Evolutionary conservation across 2,888 invertebrate species (phyloP).

Genomic region (Habroteleia sp.): DNA sequence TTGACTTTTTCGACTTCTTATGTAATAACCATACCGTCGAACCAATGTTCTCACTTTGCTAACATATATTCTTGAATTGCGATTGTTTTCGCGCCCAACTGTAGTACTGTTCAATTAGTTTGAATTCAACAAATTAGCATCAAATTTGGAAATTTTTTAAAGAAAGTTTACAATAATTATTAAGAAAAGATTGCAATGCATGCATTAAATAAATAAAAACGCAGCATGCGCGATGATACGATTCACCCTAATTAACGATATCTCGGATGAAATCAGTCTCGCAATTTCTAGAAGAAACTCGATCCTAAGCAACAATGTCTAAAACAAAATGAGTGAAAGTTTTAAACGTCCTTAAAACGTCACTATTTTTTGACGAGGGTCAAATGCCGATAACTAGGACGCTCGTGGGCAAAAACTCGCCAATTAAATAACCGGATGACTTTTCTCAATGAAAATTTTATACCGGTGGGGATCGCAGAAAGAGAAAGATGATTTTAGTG

Average conservation of each 20-base stretch:
- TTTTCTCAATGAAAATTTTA: constrained; percentile 42
- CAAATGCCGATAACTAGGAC: constrained; percentile 31
- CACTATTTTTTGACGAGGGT: constrained; percentile 45
- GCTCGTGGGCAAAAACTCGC: constrained; percentile 9
- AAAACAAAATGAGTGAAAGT: constrained; percentile 53
- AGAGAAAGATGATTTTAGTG: constrained; percentile 18
- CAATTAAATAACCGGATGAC: constrained; percentile 28
- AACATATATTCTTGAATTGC: constrained; percentile 1
- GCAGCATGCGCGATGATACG: background rate
- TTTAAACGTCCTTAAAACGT: constrained; percentile 40
- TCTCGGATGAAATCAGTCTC: constrained; percentile 6
- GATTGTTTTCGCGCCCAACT: too few relatives aligned
- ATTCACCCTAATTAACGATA: constrained; percentile 24
- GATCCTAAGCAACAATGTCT: constrained; percentile 38
- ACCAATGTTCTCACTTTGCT: constrained; percentile 7
- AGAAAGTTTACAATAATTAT: too few relatives aligned
- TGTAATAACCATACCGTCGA: constrained; percentile 2
- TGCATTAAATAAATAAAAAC: too few relatives aligned
- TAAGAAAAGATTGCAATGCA: too few relatives aligned
- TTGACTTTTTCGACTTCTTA: constrained; percentile 45
- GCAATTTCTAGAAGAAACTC: constrained; percentile 47
- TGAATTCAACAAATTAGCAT: too few relatives aligned
- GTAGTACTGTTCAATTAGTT: too few relatives aligned
- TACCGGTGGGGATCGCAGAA: background rate
- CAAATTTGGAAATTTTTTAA: too few relatives aligned